These are phyloP conservation scores for Melipona beecheii DNA, from an alignment of 2,888 invertebrate species.

Conservation along the genomic window DNA sequence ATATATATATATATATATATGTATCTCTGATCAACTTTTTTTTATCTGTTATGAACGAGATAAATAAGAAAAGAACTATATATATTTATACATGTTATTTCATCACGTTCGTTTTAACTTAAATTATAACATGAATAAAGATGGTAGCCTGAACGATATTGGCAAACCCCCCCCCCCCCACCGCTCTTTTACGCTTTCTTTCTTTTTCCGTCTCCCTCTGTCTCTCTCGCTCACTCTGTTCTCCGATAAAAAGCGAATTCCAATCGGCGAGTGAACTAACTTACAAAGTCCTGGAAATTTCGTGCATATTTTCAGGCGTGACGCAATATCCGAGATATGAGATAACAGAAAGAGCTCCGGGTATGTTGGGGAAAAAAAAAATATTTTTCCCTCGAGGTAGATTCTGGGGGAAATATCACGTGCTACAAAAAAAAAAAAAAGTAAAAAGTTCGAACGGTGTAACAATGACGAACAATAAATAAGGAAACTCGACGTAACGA, in stretches of 20 bases:
- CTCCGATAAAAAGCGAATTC: constrained; percentile 31
- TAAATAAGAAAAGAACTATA: neutral
- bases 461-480: constrained; percentile 4
- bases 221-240: neutral
- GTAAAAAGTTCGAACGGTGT: neutral
- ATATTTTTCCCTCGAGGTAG: neutral
- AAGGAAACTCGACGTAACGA: neutral
- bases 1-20: too few relatives aligned
- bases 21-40: neutral
- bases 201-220: neutral
- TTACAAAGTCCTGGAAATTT: constrained; percentile 21
- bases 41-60: neutral
- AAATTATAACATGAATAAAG: constrained; percentile 30
- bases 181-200: neutral
- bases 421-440: neutral
- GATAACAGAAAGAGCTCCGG: constrained; percentile 7
- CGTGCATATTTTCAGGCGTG: constrained; percentile 30
- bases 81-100: neutral
- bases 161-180: neutral
- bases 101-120: neutral
- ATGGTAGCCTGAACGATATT: constrained; percentile 22
- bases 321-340: constrained; percentile 18
- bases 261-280: constrained; percentile 18
- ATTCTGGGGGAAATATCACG: neutral
- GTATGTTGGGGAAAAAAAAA: neutral